These are phyloP conservation scores for Pagrus major DNA, from an alignment of 2,113 vertebrate species.

Conservation along the genomic window DNA sequence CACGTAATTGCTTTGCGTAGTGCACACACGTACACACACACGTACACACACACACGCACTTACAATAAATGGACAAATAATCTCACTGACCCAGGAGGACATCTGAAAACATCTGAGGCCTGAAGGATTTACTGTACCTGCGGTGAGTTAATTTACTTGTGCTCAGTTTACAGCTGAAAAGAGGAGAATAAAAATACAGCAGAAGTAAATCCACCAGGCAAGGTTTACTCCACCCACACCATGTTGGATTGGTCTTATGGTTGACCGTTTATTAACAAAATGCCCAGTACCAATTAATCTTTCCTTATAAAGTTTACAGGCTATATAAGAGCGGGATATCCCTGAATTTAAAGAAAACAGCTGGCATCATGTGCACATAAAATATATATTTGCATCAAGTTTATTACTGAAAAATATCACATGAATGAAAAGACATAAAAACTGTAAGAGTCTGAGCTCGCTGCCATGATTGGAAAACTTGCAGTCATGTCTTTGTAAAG, in stretches of 20 bases:
- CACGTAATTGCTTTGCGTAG: conserved; percentile 6
- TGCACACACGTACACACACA: background rate
- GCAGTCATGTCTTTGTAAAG: background rate
- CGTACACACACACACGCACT: background rate
- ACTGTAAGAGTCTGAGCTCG: background rate
- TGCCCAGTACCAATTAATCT: background rate
- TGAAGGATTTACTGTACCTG: conserved; percentile 8
- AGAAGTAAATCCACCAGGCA: background rate
- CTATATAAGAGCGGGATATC: background rate
- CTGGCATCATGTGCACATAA: background rate
- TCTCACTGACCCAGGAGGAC: conserved; percentile 8
- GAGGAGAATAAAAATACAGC: background rate
- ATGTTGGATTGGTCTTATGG: background rate
- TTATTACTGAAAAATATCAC: background rate
- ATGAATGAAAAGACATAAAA: background rate
- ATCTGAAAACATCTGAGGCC: conserved; percentile 30
- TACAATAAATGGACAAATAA: conserved; percentile 34
- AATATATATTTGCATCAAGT: background rate
- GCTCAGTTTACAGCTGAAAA: background rate
- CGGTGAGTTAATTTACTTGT: conserved; percentile 15
- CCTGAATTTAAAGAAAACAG: background rate
- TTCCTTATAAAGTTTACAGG: no score
- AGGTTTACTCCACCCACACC: background rate
- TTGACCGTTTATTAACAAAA: background rate
- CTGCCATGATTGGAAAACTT: background rate